These are phyloP conservation scores for Chromoteleia sp. DNA, from an alignment of 2,888 invertebrate species.

Conservation along the genomic window DNA sequence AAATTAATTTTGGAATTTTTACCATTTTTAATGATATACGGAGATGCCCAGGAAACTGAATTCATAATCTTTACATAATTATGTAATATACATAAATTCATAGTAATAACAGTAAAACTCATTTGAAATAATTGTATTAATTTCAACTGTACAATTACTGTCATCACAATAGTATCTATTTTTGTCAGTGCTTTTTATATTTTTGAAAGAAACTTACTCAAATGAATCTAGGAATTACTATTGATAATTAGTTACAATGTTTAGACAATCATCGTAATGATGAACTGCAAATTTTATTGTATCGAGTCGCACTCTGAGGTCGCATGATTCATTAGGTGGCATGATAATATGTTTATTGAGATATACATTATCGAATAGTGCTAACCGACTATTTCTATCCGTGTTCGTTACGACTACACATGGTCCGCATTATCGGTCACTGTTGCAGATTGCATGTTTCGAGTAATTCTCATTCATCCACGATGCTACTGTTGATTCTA, in stretches of 20 bases:
- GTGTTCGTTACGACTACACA: conserved; percentile 12
- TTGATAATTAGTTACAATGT: conserved; percentile 23
- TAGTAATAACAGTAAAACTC: too few relatives aligned
- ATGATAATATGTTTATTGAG: conserved; percentile 48
- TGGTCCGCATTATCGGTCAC: conserved; percentile 32
- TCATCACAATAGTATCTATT: too few relatives aligned
- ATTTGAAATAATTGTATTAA: too few relatives aligned
- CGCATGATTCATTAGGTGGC: conserved; percentile 40
- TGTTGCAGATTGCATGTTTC: conserved; percentile 34
- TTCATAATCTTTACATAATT: too few relatives aligned
- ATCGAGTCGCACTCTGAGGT: neutral
- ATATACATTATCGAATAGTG: conserved; percentile 42
- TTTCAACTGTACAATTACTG: too few relatives aligned
- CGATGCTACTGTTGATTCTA: conserved; percentile 31
- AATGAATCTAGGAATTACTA: too few relatives aligned
- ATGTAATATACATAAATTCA: too few relatives aligned
- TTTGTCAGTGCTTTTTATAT: too few relatives aligned
- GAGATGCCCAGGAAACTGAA: too few relatives aligned
- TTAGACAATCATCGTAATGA: conserved; percentile 16
- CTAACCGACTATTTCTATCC: conserved; percentile 40
- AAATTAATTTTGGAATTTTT: too few relatives aligned
- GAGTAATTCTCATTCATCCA: conserved; percentile 34
- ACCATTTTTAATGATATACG: too few relatives aligned
- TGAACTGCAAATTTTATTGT: conserved; percentile 23
- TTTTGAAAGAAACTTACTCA: too few relatives aligned